These are phyloP conservation scores for Thelaira solivaga DNA, from an alignment of 2,888 invertebrate genomes.

Conservation along the genomic window DNA sequence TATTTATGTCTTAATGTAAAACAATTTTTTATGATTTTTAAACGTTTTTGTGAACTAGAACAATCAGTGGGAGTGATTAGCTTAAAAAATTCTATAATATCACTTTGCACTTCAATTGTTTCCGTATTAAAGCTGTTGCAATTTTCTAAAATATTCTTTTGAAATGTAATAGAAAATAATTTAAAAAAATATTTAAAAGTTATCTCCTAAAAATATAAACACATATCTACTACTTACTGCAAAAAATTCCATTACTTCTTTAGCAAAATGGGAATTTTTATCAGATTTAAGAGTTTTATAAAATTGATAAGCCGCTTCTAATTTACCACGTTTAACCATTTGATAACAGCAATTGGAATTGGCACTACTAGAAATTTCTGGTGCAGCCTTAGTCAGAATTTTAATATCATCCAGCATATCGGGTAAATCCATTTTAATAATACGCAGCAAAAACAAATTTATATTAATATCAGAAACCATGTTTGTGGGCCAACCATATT, in stretches of 20 bases:
- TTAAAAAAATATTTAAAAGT: conserved; percentile 13
- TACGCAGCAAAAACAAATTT: conserved; percentile 74
- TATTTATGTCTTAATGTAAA: conserved; percentile 69
- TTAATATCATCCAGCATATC: conserved; percentile 75
- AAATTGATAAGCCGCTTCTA: conserved; percentile 71
- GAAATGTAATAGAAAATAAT: conserved; percentile 40
- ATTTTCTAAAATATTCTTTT: conserved; percentile 69
- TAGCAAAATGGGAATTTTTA: conserved; percentile 66
- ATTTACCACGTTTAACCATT: conserved; percentile 72
- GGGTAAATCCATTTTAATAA: conserved; percentile 73
- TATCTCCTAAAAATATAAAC: no score
- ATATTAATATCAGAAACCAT: conserved; percentile 70
- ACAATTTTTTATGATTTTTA: conserved; percentile 68
- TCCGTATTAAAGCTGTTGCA: conserved; percentile 52
- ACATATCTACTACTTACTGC: conserved; percentile 63
- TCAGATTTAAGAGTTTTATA: conserved; percentile 69
- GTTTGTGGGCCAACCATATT: conserved; percentile 76
- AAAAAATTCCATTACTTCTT: conserved; percentile 69
- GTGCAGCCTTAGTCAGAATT: conserved; percentile 71
- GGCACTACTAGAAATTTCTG: conserved; percentile 71
- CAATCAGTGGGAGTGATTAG: conserved; percentile 66
- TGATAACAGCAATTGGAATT: conserved; percentile 75
- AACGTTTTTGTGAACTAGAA: conserved; percentile 64
- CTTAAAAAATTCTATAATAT: conserved; percentile 72
- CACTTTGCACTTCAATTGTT: conserved; percentile 65